Base-by-base conservation (phyloP, 2,888 invertebrate genomes). In the Melolontha melolontha region DNA sequence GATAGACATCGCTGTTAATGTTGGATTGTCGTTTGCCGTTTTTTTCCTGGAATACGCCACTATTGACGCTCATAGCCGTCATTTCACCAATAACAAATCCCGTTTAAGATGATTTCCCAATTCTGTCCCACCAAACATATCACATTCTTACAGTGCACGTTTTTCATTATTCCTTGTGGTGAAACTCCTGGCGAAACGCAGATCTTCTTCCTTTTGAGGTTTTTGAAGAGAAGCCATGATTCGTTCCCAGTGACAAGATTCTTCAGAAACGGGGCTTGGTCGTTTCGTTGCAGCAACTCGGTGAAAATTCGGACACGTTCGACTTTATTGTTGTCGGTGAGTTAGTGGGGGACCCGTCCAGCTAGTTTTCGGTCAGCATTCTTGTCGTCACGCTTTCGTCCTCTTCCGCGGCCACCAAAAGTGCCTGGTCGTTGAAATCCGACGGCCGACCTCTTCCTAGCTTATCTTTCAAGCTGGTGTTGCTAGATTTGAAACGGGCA, bases 341-440 rank as follows among this genome's bases (percentile, higher is more conserved):
- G 27, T 34, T n/a, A n/a, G 39, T 50, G 47, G 4, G 64, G 67
- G 5, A 64, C n/a, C 67, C 64, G 51, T 51, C 64, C 64, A 66
- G 64, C 63, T 41, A 67, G 40, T 64, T 66, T 67, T 64, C 52
- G n/a, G n/a, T n/a, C n/a, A n/a, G n/a, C n/a, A n/a, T n/a, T n/a
- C n/a, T n/a, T n/a, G n/a, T n/a, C n/a, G n/a, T n/a, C n/a, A n/a
- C n/a, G n/a, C n/a, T n/a, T n/a, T n/a, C n/a, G n/a, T n/a, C n/a
- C n/a, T n/a, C n/a, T n/a, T n/a, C n/a, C n/a, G n/a, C n/a, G n/a
- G n/a, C n/a, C n/a, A n/a, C n/a, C n/a, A n/a, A n/a, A n/a, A n/a
- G n/a, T n/a, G n/a, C n/a, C n/a, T n/a, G n/a, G n/a, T n/a, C n/a
- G n/a, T n/a, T n/a, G n/a, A n/a, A n/a, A n/a, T n/a, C n/a, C n/a